Conservation (phyloP, 1,140 invertebrate species). For the Heliconius nattereri region DNA sequence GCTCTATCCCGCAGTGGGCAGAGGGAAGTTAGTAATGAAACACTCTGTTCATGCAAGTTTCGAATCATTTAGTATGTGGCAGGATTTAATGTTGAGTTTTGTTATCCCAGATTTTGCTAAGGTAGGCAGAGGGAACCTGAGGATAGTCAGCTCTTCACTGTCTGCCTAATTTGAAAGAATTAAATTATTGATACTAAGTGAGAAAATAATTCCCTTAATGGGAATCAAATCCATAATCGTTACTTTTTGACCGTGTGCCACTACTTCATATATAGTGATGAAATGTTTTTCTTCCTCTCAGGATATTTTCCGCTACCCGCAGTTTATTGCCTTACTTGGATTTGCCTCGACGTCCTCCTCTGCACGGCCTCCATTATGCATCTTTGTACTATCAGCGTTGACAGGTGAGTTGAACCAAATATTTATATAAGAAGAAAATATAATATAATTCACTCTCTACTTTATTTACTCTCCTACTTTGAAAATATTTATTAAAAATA, state of each 20-base stretch:
- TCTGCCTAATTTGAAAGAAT: no score
- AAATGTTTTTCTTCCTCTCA: constrained; percentile 76
- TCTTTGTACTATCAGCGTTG: constrained; percentile 96
- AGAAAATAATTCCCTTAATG: no score
- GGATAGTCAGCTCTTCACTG: not conserved
- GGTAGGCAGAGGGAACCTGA: not conserved
- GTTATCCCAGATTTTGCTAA: no score
- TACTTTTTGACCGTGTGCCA: no score
- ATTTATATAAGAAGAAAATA: no score
- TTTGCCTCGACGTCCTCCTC: constrained; percentile 95
- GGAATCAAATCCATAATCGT: no score
- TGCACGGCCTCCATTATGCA: constrained; percentile 98
- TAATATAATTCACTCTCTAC: no score
- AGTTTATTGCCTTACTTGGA: constrained; percentile 92
- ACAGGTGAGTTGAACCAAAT: constrained; percentile 83
- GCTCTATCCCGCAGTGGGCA: not conserved
- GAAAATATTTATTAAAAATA: no score
- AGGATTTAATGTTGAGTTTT: not conserved
- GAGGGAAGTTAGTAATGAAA: not conserved
- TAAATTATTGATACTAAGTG: no score
- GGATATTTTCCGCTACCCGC: constrained; percentile 91
- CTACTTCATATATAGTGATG: not conserved
- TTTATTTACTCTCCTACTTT: no score
- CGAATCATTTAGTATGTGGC: not conserved
- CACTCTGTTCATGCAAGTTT: not conserved